Base-by-base conservation (phyloP, 35 echinoderm and acorn worm species). In the Apostichopus californicus region DNA sequence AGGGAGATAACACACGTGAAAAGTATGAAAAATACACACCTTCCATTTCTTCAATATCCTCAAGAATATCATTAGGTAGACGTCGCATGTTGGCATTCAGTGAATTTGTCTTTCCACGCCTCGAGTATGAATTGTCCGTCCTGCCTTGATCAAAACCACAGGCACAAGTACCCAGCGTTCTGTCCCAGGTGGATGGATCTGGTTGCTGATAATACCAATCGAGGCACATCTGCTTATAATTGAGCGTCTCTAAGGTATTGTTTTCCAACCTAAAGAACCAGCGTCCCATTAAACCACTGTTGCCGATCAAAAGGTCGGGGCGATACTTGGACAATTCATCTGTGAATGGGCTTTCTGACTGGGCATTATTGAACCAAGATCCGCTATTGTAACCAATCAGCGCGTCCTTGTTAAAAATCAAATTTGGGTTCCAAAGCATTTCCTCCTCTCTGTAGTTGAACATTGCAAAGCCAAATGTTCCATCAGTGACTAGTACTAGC, bases 131-230 rank as follows among this genome's bases (percentile, higher is more conserved):
- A 18, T 91, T 86, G 92, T 94, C 96, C 46, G 87, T 91, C 6
- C 84, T 86, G 11, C 89, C 94, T 72, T 98, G 96, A 57, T 87
- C 90, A 93, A 94, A 98, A 9, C 92, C 92, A 63, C 96, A 98
- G 7, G 96, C 94, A 60, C 96, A 98, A 10, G 92, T 92, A 55
- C 96, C 96, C 13, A 98, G 88, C 8, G 66, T 87, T 4, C 83
- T 26, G 81, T 88, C 88, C 96, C 96, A 98, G 46, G 79, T 86
- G 0, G 26, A 58, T 11, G 96, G 96, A 15, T 94, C 90, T 22
- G 96, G 96, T 92, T 98, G 93, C 15, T n/a, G 57, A 5, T 90
- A 59, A 73, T 98, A 98, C 96, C 96, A 98, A 60, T 94, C 88
- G 13, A 92, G 28, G 78, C 96, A 98, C 54, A 90, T 63, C 60